Base-by-base conservation (phyloP, 2,113 vertebrate genomes). In the Zapus hudsonius region DNA sequence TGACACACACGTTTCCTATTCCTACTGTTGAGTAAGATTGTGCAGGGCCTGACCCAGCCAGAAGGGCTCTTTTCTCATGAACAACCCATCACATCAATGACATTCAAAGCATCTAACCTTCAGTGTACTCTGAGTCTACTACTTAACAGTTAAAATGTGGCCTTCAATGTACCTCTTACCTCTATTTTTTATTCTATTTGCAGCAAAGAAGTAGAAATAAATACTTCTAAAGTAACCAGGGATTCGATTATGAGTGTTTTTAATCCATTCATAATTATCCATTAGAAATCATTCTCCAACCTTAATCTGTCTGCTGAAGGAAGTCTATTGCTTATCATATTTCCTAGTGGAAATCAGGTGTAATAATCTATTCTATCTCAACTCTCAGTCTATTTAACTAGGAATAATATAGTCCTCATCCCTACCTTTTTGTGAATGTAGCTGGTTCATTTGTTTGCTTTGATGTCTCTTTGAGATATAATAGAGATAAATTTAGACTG, bases 301-400 rank as follows among this genome's bases (percentile, higher is more conserved):
- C 52, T 84, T 83, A 67, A 76, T 88, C 67, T 44, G 42, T 66
- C 81, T 92, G 86, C 33, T 91, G 38, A 92, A 94, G 83, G 83
- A 89, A 93, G 76, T 63, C 84, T 67, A 16, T 25, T 61, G 83
- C 64, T 79, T 91, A 89, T 81, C 40, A 70, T 73, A 69, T 95
- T 75, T 81, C 27, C 85, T 66, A 87, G 76, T 87, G 61, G 44
- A 87, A 93, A 94, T 76, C 80, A 95, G 47, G 75, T 96, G 91
- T 89, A 47, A 81, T 84, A 89, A 95, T 52, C 12, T 52, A 52
- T 7, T 52, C 16, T 52, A 52, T 95, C 27, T 64, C 25, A 64
- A 64, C 13, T 22, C 31, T 63, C 55, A 76, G n/a, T 75, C 13
- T 88, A 66, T 79, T 19, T 25, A 42, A 70, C 42, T 90, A 27